Evolutionary conservation across 2,113 vertebrate species (phyloP).

Genomic region (Alethe diademata): DNA sequence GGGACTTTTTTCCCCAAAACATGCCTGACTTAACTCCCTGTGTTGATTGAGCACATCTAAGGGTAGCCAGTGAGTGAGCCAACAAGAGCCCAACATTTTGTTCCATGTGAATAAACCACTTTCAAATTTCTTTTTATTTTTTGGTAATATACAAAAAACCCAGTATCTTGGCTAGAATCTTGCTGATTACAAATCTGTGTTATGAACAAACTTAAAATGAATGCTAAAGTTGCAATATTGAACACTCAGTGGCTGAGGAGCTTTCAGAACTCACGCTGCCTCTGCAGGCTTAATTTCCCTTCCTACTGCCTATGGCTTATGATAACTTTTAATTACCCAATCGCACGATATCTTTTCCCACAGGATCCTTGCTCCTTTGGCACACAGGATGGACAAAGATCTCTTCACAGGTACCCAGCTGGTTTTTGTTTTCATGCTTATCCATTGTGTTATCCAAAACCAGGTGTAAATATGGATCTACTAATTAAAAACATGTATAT

Average conservation of each 20-base stretch:
- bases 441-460: background rate
- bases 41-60: background rate
- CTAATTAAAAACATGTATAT: background rate
- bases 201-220: background rate
- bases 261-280: background rate
- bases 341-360: constrained; percentile 44
- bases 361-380: constrained; percentile 15
- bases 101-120: background rate
- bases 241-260: background rate
- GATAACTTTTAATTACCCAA: constrained; percentile 61
- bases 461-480: background rate
- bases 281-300: constrained; percentile 48
- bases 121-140: background rate
- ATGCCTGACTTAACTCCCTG: background rate
- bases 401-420: background rate
- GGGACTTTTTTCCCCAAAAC: background rate
- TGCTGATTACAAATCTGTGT: background rate
- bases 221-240: background rate
- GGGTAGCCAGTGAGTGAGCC: background rate
- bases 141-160: background rate
- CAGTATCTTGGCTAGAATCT: background rate
- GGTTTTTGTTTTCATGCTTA: background rate
- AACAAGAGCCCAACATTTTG: background rate
- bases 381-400: background rate
- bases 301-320: constrained; percentile 42